Evolutionary conservation across 2,888 invertebrate genomes (phyloP), one percentile per base, ranked within the genome.

Genomic region (Aplocera efformata): DNA sequence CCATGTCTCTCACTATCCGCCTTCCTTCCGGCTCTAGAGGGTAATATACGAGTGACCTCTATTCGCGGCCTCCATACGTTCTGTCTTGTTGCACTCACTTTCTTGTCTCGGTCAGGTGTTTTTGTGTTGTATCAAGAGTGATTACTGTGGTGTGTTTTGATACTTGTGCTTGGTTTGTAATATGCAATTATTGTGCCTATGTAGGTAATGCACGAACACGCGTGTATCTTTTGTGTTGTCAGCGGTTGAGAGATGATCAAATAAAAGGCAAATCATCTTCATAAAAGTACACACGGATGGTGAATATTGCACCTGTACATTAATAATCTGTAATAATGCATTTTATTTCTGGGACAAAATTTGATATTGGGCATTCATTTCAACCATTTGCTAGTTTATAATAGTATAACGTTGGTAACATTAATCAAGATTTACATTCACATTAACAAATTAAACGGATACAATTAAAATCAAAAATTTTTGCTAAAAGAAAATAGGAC

Each of bases 71-170:
- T 81, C 80, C 79, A 10, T 79, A 79, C 83, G 78, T 79, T 84
- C 83, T 80, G 81, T 72, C 66, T 74, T 60, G 71, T 71, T 79
- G 84, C 85, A 82, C 68, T 83, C 79, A 83, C 86, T 85, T 86
- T 85, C 81, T 73, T 81, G 81, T 76, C 78, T 79, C 71, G 74
- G 77, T 81, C 84, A 83, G 81, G 82, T 85, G 84, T 79, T 79
- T 65, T 77, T 76, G 76, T 74, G 59, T 51, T 63, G 58, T 50
- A 58, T 54, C 55, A 60, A 26, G 27, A 70, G 72, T 78, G 72
- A 64, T 17, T 71, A 62, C 61, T 63, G 64, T 70, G 62, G 48
- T 60, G 71, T 72, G 69, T 45, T 63, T 61, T 50, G 35, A 32
- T 38, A 38, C 42, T 42, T 38, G 47, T 47, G 31, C 24, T 44